Percentiles rank a stretch among this genome's conserved stretches.
These are phyloP conservation scores for Trogon melanurus DNA, from an alignment of 2,113 vertebrate genomes.

Conservation along the genomic window DNA sequence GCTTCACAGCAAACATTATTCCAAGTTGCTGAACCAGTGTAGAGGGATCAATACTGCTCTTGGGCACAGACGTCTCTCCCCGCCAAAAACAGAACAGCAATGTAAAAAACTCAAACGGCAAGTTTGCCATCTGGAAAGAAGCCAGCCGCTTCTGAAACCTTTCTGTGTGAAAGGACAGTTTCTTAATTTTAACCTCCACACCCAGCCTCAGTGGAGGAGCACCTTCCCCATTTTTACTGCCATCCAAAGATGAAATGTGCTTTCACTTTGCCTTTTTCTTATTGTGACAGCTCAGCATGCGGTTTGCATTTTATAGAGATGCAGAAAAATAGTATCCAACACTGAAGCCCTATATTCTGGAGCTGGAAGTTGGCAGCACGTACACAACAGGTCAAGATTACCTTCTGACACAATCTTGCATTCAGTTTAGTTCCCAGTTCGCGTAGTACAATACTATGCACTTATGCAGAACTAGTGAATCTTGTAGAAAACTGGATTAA, in stretches of 20 bases:
- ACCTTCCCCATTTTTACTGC: not conserved
- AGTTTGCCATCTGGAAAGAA: not conserved
- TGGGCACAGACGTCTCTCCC: not conserved
- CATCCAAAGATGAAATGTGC: fast-evolving
- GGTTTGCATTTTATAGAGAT: not conserved
- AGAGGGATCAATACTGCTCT: not conserved
- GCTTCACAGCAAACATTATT: not conserved
- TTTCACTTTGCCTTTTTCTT: not conserved
- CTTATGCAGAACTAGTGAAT: not conserved
- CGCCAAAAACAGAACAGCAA: not conserved
- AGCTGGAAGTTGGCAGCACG: not conserved
- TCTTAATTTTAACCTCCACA: not conserved
- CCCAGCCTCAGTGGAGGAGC: not conserved
- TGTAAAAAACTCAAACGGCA: not conserved
- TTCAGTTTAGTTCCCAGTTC: not conserved
- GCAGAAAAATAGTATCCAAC: not conserved
- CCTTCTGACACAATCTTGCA: not conserved
- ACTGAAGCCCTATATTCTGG: not conserved
- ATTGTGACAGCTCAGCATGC: not conserved
- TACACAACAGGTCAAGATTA: not conserved
- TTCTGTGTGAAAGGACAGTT: not conserved
- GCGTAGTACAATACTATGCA: fast-evolving
- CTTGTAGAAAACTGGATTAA: not conserved
- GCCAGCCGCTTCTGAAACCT: not conserved
- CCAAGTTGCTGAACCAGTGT: not conserved